Base-by-base conservation (phyloP, 2,113 vertebrate genomes). In the Toxotes jaculatrix region DNA sequence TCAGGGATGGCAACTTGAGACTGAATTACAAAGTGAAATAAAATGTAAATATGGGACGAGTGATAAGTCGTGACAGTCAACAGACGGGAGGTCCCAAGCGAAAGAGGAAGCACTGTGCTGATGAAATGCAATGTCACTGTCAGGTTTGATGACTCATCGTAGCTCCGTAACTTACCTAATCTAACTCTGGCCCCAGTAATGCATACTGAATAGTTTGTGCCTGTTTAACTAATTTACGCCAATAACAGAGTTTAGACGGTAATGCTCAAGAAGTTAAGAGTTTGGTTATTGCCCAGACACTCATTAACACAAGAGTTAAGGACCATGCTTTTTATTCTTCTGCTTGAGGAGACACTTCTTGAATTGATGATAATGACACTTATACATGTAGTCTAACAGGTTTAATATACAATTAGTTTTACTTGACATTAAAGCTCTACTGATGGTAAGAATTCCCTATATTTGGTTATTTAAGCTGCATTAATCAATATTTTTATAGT, bases 41-140 rank as follows among this genome's bases (percentile, higher is more conserved):
- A 84, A 83, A 80, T 86, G 71, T 59, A 79, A 80, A 65, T 76
- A 72, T 16, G 42, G 61, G 60, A 64, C 66, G 53, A 81, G 61
- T 67, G 47, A 65, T 56, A 27, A 69, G 57, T 79, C 45, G 42
- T 65, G 73, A 51, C 49, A 73, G 70, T 76, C 74, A 42, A 62
- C 59, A 32, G 38, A 19, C 3, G 1, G 23, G 31, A 63, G 23
- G 42, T 51, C 57, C 38, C 36, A n/a, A 16, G 36, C 0, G 7
- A 32, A 51, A 73, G 16, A 27, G 42, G 23, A 57, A 53, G 68
- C 16, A 82, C 69, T 83, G 86, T 77, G 60, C 60, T 78, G 71
- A 84, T 79, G 47, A 87, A 82, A 82, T 84, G 61, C 81, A 47
- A 49, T 32, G 60, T 65, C 49, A 77, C 68, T 0, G 75, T 77